Evolutionary conservation across 2,888 invertebrate species (phyloP).

Genomic region (Pyrgus malvae): DNA sequence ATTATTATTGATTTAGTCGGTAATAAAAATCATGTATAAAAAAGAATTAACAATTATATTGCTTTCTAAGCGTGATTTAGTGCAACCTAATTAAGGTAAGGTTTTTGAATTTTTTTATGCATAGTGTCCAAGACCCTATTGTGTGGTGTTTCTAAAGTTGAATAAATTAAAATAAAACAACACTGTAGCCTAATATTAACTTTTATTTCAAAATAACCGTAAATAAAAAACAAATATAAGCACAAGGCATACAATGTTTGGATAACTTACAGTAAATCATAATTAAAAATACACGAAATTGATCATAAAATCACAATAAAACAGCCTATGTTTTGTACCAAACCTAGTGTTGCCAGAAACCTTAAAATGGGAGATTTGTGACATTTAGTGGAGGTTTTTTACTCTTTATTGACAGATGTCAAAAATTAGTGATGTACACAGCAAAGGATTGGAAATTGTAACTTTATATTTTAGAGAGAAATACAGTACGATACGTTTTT

Average conservation of each 20-base stretch:
- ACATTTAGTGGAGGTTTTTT: conserved; percentile 14
- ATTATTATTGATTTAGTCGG: too few species aligned
- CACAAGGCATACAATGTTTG: conserved; percentile 18
- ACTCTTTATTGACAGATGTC: neutral
- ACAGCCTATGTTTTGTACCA: conserved; percentile 50
- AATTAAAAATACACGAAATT: conserved; percentile 23
- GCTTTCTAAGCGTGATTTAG: too few species aligned
- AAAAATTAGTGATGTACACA: neutral
- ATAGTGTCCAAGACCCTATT: too few species aligned
- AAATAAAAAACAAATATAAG: conserved; percentile 28
- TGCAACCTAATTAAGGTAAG: too few species aligned
- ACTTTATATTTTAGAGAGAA: neutral
- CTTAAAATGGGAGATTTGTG: conserved; percentile 36
- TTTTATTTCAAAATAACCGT: conserved; percentile 50
- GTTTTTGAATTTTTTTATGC: too few species aligned
- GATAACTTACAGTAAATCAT: conserved; percentile 24
- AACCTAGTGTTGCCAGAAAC: conserved; percentile 35
- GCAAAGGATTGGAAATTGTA: too few species aligned
- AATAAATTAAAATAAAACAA: conserved; percentile 28
- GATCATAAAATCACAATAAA: conserved; percentile 32
- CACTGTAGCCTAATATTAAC: conserved; percentile 27
- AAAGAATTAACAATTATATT: too few species aligned
- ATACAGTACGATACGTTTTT: neutral
- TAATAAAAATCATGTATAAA: too few species aligned
- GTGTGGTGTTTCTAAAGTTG: too few species aligned